phyloP scores from a whole-genome alignment of 2,797 vertebrate genomes.

The Scolopax rusticola region DNA sequence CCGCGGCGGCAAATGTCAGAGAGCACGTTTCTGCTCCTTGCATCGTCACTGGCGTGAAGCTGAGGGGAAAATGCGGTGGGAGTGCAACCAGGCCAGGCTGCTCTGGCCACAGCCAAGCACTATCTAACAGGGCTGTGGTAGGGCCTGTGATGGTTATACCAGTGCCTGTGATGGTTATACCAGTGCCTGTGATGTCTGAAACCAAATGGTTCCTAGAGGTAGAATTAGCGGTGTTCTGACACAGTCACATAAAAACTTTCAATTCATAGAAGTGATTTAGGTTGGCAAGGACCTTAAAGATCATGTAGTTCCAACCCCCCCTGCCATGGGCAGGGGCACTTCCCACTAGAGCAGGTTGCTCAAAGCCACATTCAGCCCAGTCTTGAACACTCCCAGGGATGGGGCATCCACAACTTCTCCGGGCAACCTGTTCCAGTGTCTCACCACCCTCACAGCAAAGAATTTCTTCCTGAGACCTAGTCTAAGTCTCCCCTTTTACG shows the following conservation, averaged over 20 bases:
- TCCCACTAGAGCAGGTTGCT: neutral
- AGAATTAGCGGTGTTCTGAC: neutral
- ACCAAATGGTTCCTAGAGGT: accelerated
- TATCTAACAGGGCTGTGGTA: accelerated
- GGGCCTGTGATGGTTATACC: accelerated
- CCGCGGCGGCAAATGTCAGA: neutral
- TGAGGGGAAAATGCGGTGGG: accelerated
- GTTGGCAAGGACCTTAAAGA: neutral
- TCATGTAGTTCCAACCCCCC: neutral
- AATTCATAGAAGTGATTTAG: neutral
- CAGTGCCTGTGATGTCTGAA: accelerated
- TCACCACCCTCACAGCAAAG: neutral
- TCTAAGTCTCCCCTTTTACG: neutral
- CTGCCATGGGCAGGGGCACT: neutral
- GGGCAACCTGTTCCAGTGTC: neutral
- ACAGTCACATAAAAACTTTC: accelerated
- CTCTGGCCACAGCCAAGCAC: accelerated
- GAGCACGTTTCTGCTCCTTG: accelerated
- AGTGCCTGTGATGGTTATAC: no score
- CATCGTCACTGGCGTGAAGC: accelerated
- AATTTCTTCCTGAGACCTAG: neutral
- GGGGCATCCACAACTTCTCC: neutral
- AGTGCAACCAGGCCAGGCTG: accelerated
- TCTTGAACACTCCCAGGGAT: neutral
- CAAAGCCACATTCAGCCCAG: neutral